Percentiles rank a stretch among this genome's conserved stretches.
These are phyloP conservation scores for Acropora yongei DNA, from an alignment of 64 coral and sea anemone species.

Conservation along the genomic window DNA sequence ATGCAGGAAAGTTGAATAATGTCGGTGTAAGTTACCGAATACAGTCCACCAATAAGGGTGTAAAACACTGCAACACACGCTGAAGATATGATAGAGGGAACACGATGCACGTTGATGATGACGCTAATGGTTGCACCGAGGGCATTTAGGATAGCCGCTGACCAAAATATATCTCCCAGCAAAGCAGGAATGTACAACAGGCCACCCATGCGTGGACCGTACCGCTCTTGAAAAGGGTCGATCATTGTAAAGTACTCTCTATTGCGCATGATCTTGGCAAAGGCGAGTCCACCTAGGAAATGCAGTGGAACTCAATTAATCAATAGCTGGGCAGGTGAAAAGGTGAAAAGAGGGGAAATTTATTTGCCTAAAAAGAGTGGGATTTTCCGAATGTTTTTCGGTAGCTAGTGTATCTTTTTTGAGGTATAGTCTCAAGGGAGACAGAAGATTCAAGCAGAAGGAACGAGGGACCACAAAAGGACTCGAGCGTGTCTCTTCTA, in stretches of 20 bases:
- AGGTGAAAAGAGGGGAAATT: too few species aligned
- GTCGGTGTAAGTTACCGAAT: conserved; percentile 80
- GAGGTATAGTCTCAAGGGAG: too few species aligned
- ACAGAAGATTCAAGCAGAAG: too few species aligned
- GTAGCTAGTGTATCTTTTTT: too few species aligned
- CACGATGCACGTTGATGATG: conserved; percentile 54
- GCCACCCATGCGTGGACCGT: conserved; percentile 74
- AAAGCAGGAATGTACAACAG: conserved; percentile 68
- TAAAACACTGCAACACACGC: conserved; percentile 76
- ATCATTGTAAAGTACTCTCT: conserved; percentile 75
- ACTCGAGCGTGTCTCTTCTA: too few species aligned
- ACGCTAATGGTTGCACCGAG: conserved; percentile 92
- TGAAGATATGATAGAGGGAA: conserved; percentile 72
- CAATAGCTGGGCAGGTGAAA: too few species aligned
- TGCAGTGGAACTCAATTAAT: neutral
- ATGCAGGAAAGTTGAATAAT: conserved; percentile 78
- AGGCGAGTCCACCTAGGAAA: conserved; percentile 77
- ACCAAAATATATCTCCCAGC: conserved; percentile 75
- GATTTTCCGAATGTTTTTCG: too few species aligned
- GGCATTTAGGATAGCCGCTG: conserved; percentile 72
- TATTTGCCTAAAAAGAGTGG: too few species aligned
- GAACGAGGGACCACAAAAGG: too few species aligned
- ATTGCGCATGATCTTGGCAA: conserved; percentile 93
- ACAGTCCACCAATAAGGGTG: conserved; percentile 78
- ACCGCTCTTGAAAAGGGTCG: conserved; percentile 89